phyloP scores from a whole-genome alignment of 2,113 vertebrate genomes.

The Deroptyus accipitrinus region DNA sequence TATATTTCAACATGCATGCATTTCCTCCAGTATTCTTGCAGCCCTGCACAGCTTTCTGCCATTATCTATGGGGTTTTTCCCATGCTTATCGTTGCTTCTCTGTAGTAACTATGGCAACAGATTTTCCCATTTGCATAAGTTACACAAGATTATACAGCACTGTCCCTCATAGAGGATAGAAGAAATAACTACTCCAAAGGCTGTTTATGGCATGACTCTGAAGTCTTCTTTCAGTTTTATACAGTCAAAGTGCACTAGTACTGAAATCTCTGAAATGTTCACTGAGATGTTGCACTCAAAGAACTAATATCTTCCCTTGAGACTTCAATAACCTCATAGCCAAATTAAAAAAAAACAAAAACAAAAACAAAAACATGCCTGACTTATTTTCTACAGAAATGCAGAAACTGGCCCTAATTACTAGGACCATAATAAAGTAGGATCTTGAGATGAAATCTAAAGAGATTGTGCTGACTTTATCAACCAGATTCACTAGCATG shows the following conservation, averaged over 20 bases:
- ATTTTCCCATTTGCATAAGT: conserved; percentile 7
- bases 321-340: conserved; percentile 14
- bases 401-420: background rate
- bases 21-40: background rate
- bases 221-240: conserved; percentile 19
- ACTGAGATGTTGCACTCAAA: background rate
- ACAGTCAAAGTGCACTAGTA: conserved; percentile 12
- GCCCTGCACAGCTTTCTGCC: background rate
- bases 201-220: background rate
- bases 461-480: background rate
- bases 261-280: conserved; percentile 9
- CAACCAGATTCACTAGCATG: background rate
- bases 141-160: background rate
- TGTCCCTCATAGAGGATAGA: background rate
- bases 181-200: conserved; percentile 19
- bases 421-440: background rate
- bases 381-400: conserved; percentile 3
- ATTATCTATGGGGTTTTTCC: background rate
- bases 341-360: background rate
- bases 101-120: conserved; percentile 26
- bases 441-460: background rate
- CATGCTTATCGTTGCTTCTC: background rate
- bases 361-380: background rate
- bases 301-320: conserved; percentile 12
- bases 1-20: background rate